A percentile compares a stretch with the other conserved stretches of the same genome.
Conservation (phyloP, 2,797 vertebrate genomes). For the Sparus aurata region DNA sequence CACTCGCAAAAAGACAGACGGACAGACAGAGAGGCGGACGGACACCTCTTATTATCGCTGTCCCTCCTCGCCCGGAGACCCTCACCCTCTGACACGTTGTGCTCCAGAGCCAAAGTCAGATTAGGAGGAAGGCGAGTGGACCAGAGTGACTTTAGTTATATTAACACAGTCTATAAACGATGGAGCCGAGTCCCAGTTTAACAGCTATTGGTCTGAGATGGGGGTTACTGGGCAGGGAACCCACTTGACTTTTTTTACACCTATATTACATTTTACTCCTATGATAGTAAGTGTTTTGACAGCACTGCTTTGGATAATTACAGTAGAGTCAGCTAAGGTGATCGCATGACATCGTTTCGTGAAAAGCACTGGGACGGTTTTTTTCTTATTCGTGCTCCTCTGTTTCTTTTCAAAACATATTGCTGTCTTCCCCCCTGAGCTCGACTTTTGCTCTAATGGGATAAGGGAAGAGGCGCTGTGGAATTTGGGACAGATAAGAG, state of each 20-base stretch:
- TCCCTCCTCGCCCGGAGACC: conserved; percentile 33
- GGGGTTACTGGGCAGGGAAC: not conserved
- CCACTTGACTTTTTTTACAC: conserved; percentile 30
- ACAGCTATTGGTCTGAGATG: not conserved
- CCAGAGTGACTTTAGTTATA: conserved; percentile 41
- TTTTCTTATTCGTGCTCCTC: not conserved
- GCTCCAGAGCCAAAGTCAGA: conserved; percentile 36
- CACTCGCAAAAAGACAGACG: conserved; percentile 57
- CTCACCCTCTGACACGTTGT: conserved; percentile 24
- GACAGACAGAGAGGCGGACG: conserved; percentile 50
- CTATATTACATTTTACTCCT: not conserved
- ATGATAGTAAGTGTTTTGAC: conserved; percentile 11
- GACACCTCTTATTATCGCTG: conserved; percentile 71
- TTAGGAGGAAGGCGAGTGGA: conserved; percentile 37
- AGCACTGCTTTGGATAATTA: not conserved
- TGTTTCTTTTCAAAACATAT: conserved; percentile 34
- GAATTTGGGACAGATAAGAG: conserved; percentile 73
- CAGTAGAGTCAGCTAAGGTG: not conserved
- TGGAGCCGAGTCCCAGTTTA: conserved; percentile 23
- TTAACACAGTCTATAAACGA: conserved; percentile 26
- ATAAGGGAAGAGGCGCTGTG: conserved; percentile 54
- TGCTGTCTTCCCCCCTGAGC: conserved; percentile 12
- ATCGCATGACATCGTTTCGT: conserved; percentile 20
- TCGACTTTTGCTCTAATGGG: conserved; percentile 45
- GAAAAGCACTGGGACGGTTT: not conserved